Evolutionary conservation across 2,888 invertebrate genomes (phyloP).

Genomic region (Himalopsyche kuldschensis): DNA sequence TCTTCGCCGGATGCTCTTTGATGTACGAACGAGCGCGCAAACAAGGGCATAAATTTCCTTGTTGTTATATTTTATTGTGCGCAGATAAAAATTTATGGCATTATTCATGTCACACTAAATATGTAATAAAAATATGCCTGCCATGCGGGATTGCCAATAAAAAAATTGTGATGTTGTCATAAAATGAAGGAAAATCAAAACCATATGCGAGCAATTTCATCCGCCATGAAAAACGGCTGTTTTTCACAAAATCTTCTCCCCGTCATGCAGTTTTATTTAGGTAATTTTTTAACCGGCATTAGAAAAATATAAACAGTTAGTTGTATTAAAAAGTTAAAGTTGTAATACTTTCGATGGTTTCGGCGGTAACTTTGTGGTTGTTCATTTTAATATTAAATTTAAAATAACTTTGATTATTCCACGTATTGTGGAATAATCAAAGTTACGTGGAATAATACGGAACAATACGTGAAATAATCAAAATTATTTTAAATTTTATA

Average conservation of each 20-base stretch:
- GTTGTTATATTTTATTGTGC: conserved; percentile 26
- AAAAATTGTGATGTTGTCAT: not conserved
- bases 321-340: too few relatives aligned
- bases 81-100: conserved; percentile 26
- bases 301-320: too few relatives aligned
- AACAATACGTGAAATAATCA: too few relatives aligned
- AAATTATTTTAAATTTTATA: too few relatives aligned
- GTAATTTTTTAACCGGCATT: too few relatives aligned
- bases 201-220: not conserved
- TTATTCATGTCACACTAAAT: conserved; percentile 17
- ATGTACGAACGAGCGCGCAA: not conserved
- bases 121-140: conserved; percentile 16
- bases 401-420: too few relatives aligned
- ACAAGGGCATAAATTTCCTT: conserved; percentile 20
- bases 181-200: not conserved
- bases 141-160: conserved; percentile 5
- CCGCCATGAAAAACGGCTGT: not conserved
- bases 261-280: not conserved
- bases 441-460: too few relatives aligned
- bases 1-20: not conserved
- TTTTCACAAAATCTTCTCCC: not conserved
- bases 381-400: too few relatives aligned
- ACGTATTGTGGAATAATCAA: too few relatives aligned
- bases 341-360: too few relatives aligned
- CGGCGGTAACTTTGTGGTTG: too few relatives aligned